Percentiles rank a stretch among this genome's conserved stretches.
Conservation (phyloP, 2,797 vertebrate genomes). For the Acanthiza pusilla region DNA sequence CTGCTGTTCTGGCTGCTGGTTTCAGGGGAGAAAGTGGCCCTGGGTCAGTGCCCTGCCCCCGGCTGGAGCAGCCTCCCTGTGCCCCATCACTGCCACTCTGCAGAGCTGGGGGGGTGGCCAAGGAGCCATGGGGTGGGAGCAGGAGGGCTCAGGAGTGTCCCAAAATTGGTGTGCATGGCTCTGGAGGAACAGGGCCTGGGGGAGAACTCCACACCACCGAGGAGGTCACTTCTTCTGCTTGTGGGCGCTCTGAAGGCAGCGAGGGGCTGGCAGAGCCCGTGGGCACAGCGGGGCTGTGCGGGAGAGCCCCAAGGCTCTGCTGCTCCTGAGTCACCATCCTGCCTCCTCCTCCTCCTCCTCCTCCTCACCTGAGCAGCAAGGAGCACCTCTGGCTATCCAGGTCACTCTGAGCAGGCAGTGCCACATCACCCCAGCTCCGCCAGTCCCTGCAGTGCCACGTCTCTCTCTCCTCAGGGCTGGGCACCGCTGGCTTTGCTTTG, state of each 20-base stretch:
- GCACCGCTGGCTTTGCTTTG: neutral
- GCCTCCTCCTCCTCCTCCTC: neutral
- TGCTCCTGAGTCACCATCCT: neutral
- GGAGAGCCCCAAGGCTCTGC: neutral
- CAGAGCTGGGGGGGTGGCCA: accelerated
- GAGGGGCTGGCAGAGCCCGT: accelerated
- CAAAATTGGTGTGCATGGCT: neutral
- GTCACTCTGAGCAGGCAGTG: neutral
- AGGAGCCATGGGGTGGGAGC: accelerated
- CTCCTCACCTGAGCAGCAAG: accelerated
- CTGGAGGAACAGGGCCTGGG: neutral
- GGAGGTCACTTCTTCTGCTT: neutral
- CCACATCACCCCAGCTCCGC: accelerated
- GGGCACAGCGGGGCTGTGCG: accelerated
- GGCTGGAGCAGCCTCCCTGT: neutral
- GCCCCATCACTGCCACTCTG: accelerated
- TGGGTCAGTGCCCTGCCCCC: neutral
- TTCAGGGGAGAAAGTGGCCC: neutral
- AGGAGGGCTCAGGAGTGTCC: neutral
- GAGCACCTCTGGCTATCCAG: neutral
- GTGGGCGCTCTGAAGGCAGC: neutral
- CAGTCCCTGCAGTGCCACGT: neutral
- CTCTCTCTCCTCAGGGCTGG: neutral
- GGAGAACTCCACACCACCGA: accelerated
- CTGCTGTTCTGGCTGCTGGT: neutral